Evolutionary conservation across 1,140 invertebrate genomes (phyloP), one percentile per base, ranked within the genome.

Genomic region (Procambarus clarkii): DNA sequence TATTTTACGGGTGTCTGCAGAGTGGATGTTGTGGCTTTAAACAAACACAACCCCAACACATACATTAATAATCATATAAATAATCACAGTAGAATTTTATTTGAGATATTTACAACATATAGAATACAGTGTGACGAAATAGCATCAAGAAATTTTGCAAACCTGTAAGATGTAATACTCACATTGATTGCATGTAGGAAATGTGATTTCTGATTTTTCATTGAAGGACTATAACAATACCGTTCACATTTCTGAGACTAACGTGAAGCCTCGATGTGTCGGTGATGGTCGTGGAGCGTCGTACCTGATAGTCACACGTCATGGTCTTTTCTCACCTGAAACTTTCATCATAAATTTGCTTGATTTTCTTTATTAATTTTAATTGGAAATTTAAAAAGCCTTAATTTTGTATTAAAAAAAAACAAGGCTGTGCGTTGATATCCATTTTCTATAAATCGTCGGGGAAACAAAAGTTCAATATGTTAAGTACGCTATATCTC

Each of bases 251-350:
- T 15, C 13, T 34, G n/a, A 46, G 18, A 48, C 18, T 34, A 34
- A 34, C 34, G 34, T 45, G 45, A 69, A 21, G 5, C 48, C 58
- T 48, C 44, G 82, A 69, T 85, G 48, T 85, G 83, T 85, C 24
- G 83, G 83, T 85, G 83, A 85, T 69, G 83, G 64, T 85, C 83
- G 46, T 74, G 64, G 83, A 74, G 24, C 60, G 46, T 48, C 44
- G 83, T 85, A 85, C 83, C 83, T 85, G 83, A 85, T 85, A 85
- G 74, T 85, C 48, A 44, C 83, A 84, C 69, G 82, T 84, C 82
- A 46, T 85, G 83, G 83, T 85, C 46, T 85, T 71, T 21, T 48
- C 44, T 48, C 34, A 85, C n/a, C 4, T 85, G 64, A 85, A 85
- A 45, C 60, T 45, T 71, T 74, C 64, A 69, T 48, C 60, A n/a